These are phyloP conservation scores for Oryctolagus cuniculus DNA, from an alignment of 2,113 vertebrate species.

Conservation along the genomic window mOryCun1.1 NC_091432.1:99526001-99526500, in stretches of 20 bases:
- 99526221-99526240: conserved; percentile 60
- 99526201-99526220: conserved; percentile 76
- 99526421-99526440: too few species aligned
- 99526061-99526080: conserved; percentile 27
- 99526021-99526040: conserved; percentile 47
- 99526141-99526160: conserved; percentile 63
- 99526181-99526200: conserved; percentile 71
- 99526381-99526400: background rate
- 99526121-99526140: conserved; percentile 73
- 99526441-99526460: too few species aligned
- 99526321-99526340: conserved; percentile 41
- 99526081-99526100: conserved; percentile 62
- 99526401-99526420: background rate
- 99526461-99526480: too few species aligned
- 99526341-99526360: background rate
- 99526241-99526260: conserved; percentile 57
- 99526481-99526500: too few species aligned
- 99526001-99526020: background rate
- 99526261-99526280: conserved; percentile 42
- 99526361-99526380: conserved; percentile 7
- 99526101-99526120: conserved; percentile 64
- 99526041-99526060: conserved; percentile 63
- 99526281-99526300: background rate
- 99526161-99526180: conserved; percentile 58
- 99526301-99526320: conserved; percentile 54